Conservation (phyloP, 2,113 vertebrate species). For the Melanotaenia duboulayi region DNA sequence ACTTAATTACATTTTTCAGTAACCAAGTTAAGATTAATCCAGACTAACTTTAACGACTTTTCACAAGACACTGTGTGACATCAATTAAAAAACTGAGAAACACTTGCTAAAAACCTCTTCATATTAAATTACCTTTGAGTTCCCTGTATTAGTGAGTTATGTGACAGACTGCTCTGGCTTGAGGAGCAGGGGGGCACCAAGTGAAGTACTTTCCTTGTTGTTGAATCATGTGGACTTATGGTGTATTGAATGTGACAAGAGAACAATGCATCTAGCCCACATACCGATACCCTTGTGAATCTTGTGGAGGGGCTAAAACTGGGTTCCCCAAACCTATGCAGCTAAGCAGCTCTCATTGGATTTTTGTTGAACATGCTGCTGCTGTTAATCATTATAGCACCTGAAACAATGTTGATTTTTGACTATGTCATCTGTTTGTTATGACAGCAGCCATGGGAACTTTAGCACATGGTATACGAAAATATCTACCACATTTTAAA, state of each 20-base stretch:
- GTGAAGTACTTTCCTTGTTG: constrained; percentile 68
- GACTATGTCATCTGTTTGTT: background rate
- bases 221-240: constrained; percentile 49
- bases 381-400: constrained; percentile 1
- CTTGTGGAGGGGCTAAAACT: constrained; percentile 2
- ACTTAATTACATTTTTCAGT: background rate
- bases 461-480: background rate
- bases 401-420: background rate
- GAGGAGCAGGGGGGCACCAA: constrained; percentile 50
- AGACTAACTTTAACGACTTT: background rate
- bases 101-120: background rate
- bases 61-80: background rate
- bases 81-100: constrained; percentile 27
- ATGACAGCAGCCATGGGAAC: background rate
- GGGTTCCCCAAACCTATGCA: background rate
- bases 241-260: constrained; percentile 70
- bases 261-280: constrained; percentile 63
- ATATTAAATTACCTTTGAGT: constrained; percentile 18
- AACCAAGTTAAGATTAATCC: background rate
- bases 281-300: constrained; percentile 26
- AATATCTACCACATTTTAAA: too few species aligned
- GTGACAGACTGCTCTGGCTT: constrained; percentile 51
- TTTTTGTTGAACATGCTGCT: constrained; percentile 13
- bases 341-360: background rate
- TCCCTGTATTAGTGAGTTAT: constrained; percentile 11